A percentile compares a stretch with the other conserved stretches of the same genome.
phyloP scores from a whole-genome alignment of 2,888 invertebrate genomes.

The Zaprionus bogoriensis region DNA sequence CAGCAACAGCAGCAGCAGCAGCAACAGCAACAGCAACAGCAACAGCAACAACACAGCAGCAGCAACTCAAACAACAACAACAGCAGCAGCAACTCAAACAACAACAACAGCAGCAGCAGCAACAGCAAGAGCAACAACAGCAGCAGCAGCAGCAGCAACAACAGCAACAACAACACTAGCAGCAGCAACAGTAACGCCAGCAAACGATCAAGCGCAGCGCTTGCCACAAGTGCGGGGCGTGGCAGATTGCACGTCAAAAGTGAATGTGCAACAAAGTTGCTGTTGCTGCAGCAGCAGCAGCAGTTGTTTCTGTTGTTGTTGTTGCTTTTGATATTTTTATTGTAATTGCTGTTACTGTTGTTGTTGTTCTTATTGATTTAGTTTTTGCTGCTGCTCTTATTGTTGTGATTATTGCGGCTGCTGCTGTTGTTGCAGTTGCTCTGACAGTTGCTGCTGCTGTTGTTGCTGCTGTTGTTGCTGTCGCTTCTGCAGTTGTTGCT shows the following conservation, averaged over 20 bases:
- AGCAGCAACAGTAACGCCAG: conserved; percentile 50
- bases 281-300: conserved; percentile 12
- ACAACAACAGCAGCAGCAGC: too few relatives aligned
- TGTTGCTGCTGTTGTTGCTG: not conserved
- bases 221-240: conserved; percentile 64
- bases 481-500: conserved; percentile 15
- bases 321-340: not conserved
- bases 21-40: too few relatives aligned
- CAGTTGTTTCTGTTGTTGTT: not conserved
- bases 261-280: conserved; percentile 62
- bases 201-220: conserved; percentile 27
- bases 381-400: conserved; percentile 1
- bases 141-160: too few relatives aligned
- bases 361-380: conserved; percentile 8
- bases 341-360: not conserved
- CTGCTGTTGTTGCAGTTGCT: conserved; percentile 15
- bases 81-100: too few relatives aligned
- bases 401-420: not conserved
- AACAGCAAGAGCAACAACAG: too few relatives aligned
- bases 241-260: conserved; percentile 60
- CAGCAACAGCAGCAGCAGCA: too few relatives aligned
- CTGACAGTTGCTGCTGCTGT: not conserved
- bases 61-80: too few relatives aligned
- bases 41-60: too few relatives aligned
- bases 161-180: too few relatives aligned